These are phyloP conservation scores for Mnemiopsis leidyi DNA, from an alignment of 37 sponge, comb jelly and placozoan genomes.

Conservation along the genomic window DNA sequence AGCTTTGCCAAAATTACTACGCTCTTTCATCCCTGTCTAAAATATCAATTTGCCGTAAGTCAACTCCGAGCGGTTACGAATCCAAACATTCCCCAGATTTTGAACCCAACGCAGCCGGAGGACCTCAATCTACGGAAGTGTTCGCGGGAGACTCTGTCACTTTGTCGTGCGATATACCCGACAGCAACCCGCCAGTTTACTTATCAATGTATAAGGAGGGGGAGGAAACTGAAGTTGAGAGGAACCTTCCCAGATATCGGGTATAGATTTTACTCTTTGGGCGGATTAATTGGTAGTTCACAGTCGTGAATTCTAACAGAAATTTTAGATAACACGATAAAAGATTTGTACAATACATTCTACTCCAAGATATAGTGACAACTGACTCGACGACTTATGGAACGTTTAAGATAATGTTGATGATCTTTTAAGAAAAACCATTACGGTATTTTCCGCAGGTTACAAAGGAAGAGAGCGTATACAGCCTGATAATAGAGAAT, in stretches of 20 bases:
- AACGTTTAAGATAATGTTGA: too few species aligned
- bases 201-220: neutral
- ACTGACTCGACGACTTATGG: too few species aligned
- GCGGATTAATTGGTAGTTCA: too few species aligned
- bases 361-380: too few species aligned
- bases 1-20: neutral
- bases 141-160: neutral
- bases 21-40: neutral
- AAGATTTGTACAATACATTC: too few species aligned
- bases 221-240: too few species aligned
- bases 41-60: neutral
- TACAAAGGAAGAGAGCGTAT: too few species aligned
- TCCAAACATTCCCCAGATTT: neutral
- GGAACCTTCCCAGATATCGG: neutral
- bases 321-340: too few species aligned
- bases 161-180: neutral
- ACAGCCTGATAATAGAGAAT: neutral
- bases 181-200: neutral
- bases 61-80: neutral
- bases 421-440: too few species aligned
- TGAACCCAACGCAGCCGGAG: neutral
- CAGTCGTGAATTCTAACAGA: too few species aligned
- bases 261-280: too few species aligned
- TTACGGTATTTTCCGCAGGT: too few species aligned
- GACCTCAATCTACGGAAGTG: neutral